These are phyloP conservation scores for Zaprionus vittiger DNA, from an alignment of 1,140 invertebrate genomes.

Conservation along the genomic window DNA sequence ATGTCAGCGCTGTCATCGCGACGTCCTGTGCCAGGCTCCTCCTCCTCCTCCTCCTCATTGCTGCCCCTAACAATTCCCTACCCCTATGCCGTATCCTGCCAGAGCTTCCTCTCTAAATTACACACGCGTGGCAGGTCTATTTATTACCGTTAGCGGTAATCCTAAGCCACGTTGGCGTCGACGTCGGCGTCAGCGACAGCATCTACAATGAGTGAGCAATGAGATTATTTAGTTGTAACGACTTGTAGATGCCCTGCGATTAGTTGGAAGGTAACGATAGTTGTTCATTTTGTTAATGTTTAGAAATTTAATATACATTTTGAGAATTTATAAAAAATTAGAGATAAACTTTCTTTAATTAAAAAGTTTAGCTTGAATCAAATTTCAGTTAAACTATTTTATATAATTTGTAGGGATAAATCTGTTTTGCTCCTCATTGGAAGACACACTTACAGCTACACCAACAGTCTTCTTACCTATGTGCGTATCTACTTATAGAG, in stretches of 20 bases:
- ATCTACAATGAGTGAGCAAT: slow-evolving; percentile 37
- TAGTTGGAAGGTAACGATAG: neutral
- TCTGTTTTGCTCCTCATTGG: neutral
- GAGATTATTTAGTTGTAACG: neutral
- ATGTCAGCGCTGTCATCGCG: slow-evolving; percentile 33
- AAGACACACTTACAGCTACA: neutral
- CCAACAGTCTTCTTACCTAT: neutral
- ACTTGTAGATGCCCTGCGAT: slow-evolving; percentile 39
- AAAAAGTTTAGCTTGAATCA: too few species aligned
- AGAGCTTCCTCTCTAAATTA: slow-evolving; percentile 67
- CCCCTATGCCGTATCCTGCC: neutral
- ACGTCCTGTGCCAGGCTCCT: slow-evolving; percentile 14
- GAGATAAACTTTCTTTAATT: too few species aligned
- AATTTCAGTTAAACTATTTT: neutral
- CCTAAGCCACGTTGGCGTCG: slow-evolving; percentile 63
- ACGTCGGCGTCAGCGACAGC: slow-evolving; percentile 12
- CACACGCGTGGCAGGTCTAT: slow-evolving; percentile 82
- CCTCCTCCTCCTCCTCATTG: neutral
- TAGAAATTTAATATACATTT: too few species aligned
- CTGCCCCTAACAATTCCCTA: too few species aligned
- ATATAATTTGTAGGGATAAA: neutral
- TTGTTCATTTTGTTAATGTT: too few species aligned
- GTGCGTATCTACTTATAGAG: neutral
- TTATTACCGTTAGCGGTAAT: slow-evolving; percentile 82
- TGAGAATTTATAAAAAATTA: too few species aligned